These are phyloP conservation scores for Operophtera brumata DNA, from an alignment of 2,888 invertebrate species.

Conservation along the genomic window DNA sequence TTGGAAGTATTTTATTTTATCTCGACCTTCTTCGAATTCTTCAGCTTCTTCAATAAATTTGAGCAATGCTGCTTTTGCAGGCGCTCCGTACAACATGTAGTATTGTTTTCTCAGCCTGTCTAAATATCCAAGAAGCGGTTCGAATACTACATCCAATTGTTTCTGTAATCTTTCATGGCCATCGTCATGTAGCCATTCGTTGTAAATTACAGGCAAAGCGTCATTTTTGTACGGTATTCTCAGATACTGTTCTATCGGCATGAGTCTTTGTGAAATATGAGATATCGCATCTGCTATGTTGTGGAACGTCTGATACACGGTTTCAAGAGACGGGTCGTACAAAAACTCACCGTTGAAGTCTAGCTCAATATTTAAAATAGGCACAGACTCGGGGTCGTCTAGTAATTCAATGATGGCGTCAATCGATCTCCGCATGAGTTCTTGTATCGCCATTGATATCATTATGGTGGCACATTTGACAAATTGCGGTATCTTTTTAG, in stretches of 20 bases:
- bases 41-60: conserved; percentile 73
- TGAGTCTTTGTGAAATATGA: conserved; percentile 79
- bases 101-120: conserved; percentile 78
- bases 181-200: conserved; percentile 77
- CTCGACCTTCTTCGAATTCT: conserved; percentile 81
- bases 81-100: conserved; percentile 75
- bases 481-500: conserved; percentile 61
- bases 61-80: conserved; percentile 69
- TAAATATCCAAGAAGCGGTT: conserved; percentile 80
- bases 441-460: conserved; percentile 82
- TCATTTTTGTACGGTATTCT: conserved; percentile 64
- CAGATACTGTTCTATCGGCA: conserved; percentile 79
- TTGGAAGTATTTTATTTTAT: conserved; percentile 82
- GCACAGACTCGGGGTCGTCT: conserved; percentile 75
- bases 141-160: conserved; percentile 77
- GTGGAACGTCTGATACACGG: conserved; percentile 80
- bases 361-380: conserved; percentile 82
- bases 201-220: conserved; percentile 80
- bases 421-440: conserved; percentile 84
- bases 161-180: conserved; percentile 74
- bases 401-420: conserved; percentile 81
- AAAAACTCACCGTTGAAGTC: conserved; percentile 78
- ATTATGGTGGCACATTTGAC: conserved; percentile 70
- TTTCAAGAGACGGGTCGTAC: conserved; percentile 81
- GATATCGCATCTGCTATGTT: conserved; percentile 80